A percentile compares a stretch with the other conserved stretches of the same genome.
Evolutionary conservation across 2,113 vertebrate genomes (phyloP).

Genomic region (Caretta caretta): DNA sequence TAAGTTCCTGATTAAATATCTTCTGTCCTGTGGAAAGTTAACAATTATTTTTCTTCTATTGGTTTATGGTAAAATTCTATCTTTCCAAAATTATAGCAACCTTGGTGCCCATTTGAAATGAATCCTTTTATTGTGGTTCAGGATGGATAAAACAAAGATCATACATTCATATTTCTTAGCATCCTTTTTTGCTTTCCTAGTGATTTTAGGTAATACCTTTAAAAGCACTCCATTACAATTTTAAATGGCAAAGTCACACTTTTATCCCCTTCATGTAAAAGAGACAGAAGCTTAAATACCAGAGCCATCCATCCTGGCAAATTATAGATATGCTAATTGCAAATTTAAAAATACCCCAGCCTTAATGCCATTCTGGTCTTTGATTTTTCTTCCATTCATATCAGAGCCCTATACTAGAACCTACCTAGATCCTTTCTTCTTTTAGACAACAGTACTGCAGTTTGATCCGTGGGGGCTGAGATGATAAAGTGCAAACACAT

Average conservation of each 20-base stretch:
- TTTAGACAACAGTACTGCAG: neutral
- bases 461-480: neutral
- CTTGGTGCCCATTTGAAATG: neutral
- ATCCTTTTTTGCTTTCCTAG: neutral
- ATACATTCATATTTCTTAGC: neutral
- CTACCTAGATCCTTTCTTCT: neutral
- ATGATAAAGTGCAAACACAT: neutral
- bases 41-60: neutral
- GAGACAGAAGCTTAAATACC: neutral
- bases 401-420: neutral
- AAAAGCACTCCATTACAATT: neutral
- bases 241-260: neutral
- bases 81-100: neutral
- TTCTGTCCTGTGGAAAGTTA: neutral
- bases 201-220: neutral
- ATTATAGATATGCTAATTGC: neutral
- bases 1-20: neutral
- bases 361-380: neutral
- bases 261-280: neutral
- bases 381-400: neutral
- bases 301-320: accelerated
- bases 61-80: neutral
- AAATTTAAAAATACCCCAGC: neutral
- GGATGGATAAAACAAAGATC: neutral
- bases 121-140: neutral